These are phyloP conservation scores for Alligator sinensis DNA, from an alignment of 2,113 vertebrate genomes.

Conservation along the genomic window DNA sequence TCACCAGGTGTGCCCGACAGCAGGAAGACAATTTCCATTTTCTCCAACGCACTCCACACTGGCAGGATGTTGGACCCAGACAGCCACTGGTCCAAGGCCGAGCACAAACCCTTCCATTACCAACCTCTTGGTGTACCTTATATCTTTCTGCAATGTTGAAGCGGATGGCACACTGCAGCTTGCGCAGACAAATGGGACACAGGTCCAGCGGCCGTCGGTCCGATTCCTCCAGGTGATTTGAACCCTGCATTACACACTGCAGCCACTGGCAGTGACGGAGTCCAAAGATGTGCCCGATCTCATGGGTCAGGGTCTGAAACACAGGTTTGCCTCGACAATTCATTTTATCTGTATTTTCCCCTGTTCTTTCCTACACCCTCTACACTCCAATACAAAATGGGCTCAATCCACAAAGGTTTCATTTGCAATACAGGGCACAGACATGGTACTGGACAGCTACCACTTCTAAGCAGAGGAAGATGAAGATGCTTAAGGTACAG, in stretches of 20 bases:
- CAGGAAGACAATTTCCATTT: background rate
- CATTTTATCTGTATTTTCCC: rapidly evolving
- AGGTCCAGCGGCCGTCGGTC: constrained; percentile 75
- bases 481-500: background rate
- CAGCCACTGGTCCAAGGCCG: background rate
- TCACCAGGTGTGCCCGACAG: rapidly evolving
- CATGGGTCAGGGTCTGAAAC: constrained; percentile 76
- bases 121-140: background rate
- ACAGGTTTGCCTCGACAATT: rapidly evolving
- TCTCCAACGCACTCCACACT: background rate
- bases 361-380: rapidly evolving
- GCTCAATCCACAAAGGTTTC: background rate
- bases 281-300: constrained; percentile 81
- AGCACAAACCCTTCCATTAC: rapidly evolving
- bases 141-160: constrained; percentile 67
- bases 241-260: constrained; percentile 82
- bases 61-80: background rate
- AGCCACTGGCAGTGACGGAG: constrained; percentile 82
- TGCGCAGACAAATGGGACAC: constrained; percentile 80
- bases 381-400: rapidly evolving
- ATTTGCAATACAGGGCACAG: background rate
- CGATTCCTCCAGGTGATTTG: constrained; percentile 81
- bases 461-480: background rate
- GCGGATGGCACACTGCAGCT: constrained; percentile 71
- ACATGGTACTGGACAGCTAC: background rate